Evolutionary conservation across 2,888 invertebrate genomes (phyloP).

Genomic region (Aporophyla lueneburgensis): DNA sequence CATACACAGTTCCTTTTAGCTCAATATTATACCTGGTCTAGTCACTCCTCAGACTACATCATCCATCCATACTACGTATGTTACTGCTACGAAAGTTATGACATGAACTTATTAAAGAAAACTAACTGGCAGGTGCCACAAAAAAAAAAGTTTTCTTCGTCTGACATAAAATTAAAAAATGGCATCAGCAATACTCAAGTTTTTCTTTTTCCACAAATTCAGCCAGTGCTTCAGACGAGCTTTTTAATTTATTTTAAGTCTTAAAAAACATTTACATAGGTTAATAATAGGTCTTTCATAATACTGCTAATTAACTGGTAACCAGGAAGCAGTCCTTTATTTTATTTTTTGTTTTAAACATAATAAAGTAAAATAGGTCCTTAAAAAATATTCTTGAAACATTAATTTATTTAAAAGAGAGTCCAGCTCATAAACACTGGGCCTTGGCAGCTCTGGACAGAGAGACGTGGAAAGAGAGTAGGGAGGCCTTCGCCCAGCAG

Average conservation of each 20-base stretch:
- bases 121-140: not conserved
- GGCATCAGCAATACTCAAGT: not conserved
- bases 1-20: not conserved
- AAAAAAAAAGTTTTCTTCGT: not conserved
- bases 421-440: no score
- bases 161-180: not conserved
- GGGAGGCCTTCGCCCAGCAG: no score
- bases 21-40: not conserved
- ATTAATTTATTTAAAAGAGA: no score
- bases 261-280: not conserved
- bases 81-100: not conserved
- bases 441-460: no score
- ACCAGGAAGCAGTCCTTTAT: no score
- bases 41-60: no score
- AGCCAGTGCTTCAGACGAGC: not conserved
- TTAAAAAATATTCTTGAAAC: no score
- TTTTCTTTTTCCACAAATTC: not conserved
- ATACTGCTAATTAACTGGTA: not conserved
- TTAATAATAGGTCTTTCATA: not conserved
- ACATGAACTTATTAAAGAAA: not conserved
- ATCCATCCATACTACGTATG: no score
- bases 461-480: no score
- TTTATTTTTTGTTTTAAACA: no score
- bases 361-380: no score
- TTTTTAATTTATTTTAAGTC: not conserved